These are phyloP conservation scores for Macrochelys suwanniensis DNA, from an alignment of 2,797 vertebrate genomes.

Conservation along the genomic window DNA sequence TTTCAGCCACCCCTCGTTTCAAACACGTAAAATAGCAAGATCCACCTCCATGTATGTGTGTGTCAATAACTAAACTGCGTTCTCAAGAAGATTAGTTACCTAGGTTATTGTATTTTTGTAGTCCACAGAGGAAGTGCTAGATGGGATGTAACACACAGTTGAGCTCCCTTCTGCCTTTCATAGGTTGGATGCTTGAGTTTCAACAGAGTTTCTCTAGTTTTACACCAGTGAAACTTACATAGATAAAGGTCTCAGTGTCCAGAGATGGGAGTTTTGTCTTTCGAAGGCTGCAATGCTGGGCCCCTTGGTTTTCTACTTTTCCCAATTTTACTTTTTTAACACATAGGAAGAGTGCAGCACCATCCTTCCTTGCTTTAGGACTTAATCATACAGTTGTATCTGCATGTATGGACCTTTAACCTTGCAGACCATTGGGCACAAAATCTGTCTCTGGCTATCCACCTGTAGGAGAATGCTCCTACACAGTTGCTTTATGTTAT, in stretches of 20 bases:
- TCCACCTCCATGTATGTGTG: not conserved
- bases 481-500: not conserved
- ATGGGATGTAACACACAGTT: rapidly evolving
- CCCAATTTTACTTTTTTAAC: not conserved
- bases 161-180: not conserved
- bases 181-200: not conserved
- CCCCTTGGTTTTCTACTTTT: not conserved
- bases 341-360: not conserved
- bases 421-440: not conserved
- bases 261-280: not conserved
- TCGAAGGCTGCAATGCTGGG: rapidly evolving
- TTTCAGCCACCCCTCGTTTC: not conserved
- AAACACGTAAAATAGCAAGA: not conserved
- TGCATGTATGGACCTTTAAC: not conserved
- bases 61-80: not conserved
- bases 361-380: not conserved
- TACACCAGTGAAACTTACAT: not conserved
- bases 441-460: not conserved
- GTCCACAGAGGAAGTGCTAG: rapidly evolving
- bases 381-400: not conserved
- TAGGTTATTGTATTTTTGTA: not conserved
- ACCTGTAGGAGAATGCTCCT: not conserved
- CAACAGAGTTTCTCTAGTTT: not conserved
- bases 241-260: not conserved
- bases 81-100: not conserved